A percentile compares a stretch with the other conserved stretches of the same genome.
These are phyloP conservation scores for Aphis craccivora DNA, from an alignment of 1,140 invertebrate species.

Conservation along the genomic window DNA sequence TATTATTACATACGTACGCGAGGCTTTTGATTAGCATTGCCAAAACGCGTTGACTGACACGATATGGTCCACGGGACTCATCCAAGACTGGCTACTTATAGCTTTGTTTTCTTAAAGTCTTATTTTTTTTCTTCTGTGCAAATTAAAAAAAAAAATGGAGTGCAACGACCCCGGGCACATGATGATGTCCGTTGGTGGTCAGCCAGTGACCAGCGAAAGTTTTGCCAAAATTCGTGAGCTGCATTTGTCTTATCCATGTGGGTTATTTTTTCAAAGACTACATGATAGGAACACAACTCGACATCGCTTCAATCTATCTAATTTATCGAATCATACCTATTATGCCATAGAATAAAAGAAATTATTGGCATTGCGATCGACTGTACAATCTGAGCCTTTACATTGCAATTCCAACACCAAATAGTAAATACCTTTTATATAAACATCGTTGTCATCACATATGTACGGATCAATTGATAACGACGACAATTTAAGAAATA, in stretches of 20 bases:
- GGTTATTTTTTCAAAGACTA: not conserved
- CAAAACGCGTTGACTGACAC: not conserved
- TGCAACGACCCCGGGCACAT: conserved; percentile 11
- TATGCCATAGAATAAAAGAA: not conserved
- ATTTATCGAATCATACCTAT: not conserved
- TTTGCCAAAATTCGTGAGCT: conserved; percentile 44
- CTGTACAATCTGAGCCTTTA: not conserved
- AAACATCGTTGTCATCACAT: not conserved
- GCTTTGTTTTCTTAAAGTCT: conserved; percentile 36
- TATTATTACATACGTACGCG: not conserved
- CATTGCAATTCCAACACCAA: not conserved
- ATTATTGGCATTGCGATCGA: not conserved
- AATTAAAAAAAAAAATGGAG: conserved; percentile 1
- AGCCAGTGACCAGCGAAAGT: conserved; percentile 42
- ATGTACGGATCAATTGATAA: not conserved
- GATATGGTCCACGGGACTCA: not conserved
- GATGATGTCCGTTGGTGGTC: conserved; percentile 46
- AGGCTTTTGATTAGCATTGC: not conserved
- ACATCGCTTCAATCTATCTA: not conserved
- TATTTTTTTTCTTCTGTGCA: not conserved
- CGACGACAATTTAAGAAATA: not conserved
- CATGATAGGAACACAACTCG: not conserved
- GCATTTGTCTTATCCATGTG: not conserved
- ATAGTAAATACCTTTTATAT: no score
- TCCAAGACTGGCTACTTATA: conserved; percentile 29